phyloP scores from a whole-genome alignment of 1,140 invertebrate genomes.

The Delia radicum region DNA sequence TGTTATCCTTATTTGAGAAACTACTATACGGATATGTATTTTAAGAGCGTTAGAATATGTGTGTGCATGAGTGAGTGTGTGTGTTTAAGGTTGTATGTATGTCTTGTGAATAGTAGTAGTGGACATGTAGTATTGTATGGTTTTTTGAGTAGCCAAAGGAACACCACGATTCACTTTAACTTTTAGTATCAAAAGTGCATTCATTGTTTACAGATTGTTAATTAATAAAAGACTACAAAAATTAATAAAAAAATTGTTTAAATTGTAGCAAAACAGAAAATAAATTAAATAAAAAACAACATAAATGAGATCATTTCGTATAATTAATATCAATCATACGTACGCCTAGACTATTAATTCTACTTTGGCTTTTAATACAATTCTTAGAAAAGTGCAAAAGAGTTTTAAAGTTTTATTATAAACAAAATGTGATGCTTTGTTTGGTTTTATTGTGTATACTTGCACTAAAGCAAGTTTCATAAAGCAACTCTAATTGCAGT shows the following conservation, averaged over 20 bases:
- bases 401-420: too few relatives aligned
- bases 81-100: not conserved
- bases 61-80: not conserved
- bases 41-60: not conserved
- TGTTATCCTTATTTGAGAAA: conserved; percentile 6
- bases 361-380: too few relatives aligned
- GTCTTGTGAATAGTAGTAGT: not conserved
- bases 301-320: too few relatives aligned
- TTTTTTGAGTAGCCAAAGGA: not conserved
- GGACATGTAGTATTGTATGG: not conserved
- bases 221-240: not conserved
- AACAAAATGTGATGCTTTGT: too few relatives aligned
- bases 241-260: not conserved
- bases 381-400: too few relatives aligned
- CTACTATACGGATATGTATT: not conserved
- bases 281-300: not conserved
- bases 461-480: too few relatives aligned
- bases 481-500: too few relatives aligned
- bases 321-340: too few relatives aligned
- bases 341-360: too few relatives aligned
- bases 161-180: not conserved
- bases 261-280: not conserved
- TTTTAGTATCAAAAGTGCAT: not conserved
- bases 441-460: too few relatives aligned
- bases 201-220: not conserved